phyloP scores from a whole-genome alignment of 2,113 vertebrate species.

The Rhea americana region DNA sequence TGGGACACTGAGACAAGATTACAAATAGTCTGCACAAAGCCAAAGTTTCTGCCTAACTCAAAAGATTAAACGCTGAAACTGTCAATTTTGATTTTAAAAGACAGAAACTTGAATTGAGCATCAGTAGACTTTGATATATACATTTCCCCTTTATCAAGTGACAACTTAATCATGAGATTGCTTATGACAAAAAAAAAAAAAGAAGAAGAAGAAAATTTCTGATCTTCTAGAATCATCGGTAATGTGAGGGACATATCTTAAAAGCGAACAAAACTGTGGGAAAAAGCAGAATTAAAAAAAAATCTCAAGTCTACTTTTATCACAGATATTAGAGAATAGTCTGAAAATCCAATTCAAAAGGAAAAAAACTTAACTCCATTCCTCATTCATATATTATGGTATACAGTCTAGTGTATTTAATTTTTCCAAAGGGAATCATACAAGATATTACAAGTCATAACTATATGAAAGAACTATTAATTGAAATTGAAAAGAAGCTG shows the following conservation, averaged over 20 bases:
- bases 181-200: background rate
- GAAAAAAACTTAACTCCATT: background rate
- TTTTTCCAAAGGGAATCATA: background rate
- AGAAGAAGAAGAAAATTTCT: background rate
- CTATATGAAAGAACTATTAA: background rate
- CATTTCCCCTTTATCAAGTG: background rate
- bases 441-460: background rate
- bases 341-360: background rate
- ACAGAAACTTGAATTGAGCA: background rate
- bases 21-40: background rate
- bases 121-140: background rate
- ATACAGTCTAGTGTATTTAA: background rate
- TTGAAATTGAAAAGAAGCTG: background rate
- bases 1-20: background rate
- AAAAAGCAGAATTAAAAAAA: background rate
- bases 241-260: background rate
- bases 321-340: background rate
- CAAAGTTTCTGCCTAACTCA: background rate
- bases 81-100: conserved; percentile 17
- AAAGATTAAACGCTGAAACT: background rate
- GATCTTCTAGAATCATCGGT: background rate
- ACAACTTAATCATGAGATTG: background rate
- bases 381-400: background rate
- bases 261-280: background rate
- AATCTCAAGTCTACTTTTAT: background rate